A percentile compares a stretch with the other conserved stretches of the same genome.
phyloP scores from a whole-genome alignment of 1,140 invertebrate species.

The Nylanderia fulva region DNA sequence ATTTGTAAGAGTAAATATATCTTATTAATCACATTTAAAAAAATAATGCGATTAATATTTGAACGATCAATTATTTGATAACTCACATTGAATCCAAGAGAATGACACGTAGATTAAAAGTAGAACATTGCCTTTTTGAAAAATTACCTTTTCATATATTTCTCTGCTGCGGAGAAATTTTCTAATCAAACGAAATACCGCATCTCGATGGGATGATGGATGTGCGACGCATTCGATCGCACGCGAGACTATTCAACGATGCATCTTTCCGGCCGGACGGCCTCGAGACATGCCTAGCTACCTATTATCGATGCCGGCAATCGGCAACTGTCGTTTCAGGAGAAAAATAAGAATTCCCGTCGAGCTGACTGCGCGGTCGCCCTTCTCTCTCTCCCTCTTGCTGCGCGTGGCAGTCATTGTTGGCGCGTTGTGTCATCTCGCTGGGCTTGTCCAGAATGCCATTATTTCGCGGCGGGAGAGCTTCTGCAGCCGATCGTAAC shows the following conservation, averaged over 20 bases:
- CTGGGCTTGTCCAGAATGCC: slow-evolving; percentile 73
- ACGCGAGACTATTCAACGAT: neutral
- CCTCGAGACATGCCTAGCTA: slow-evolving; percentile 37
- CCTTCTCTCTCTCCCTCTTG: neutral
- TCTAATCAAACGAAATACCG: neutral
- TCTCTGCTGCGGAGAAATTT: neutral
- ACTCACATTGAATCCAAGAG: too few relatives aligned
- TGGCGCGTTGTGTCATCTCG: slow-evolving; percentile 72
- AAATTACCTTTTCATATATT: neutral
- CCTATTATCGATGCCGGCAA: slow-evolving; percentile 42
- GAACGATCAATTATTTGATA: too few relatives aligned
- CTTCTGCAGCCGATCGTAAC: slow-evolving; percentile 47
- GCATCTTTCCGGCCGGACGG: neutral
- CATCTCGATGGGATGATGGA: neutral
- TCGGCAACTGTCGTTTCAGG: slow-evolving; percentile 14
- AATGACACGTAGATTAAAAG: too few relatives aligned
- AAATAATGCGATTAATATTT: too few relatives aligned
- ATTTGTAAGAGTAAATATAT: too few relatives aligned
- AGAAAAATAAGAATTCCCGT: slow-evolving; percentile 27
- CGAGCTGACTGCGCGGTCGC: neutral
- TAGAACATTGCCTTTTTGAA: neutral
- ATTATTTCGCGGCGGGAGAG: slow-evolving; percentile 52
- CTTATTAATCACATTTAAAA: too few relatives aligned
- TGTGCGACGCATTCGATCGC: neutral
- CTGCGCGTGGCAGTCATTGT: slow-evolving; percentile 63